Base-by-base conservation (phyloP, 2,888 invertebrate genomes). In the Sarcophaga subvicina region DNA sequence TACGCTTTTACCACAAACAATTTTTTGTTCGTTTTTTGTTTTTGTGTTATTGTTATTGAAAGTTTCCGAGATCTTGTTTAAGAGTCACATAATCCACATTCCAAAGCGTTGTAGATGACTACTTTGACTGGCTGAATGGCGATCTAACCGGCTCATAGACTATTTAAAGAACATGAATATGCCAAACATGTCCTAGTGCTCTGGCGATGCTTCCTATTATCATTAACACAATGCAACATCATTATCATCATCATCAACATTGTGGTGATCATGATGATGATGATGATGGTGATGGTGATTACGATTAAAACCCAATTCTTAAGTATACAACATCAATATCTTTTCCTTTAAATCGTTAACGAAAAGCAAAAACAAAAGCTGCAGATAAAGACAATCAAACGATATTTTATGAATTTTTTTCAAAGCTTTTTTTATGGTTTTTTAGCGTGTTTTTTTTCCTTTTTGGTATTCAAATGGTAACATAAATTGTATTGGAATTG, bases 401-500 rank as follows among this genome's bases (percentile, higher is more conserved):
- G 14, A 76, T 83, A 60, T 80, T 67, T 79, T 71, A 37, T 27
- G 59, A 82, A 3, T 62, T 76, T 76, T 72, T 77, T 47, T 60
- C 37, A 37, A 37, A 37, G 37, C 37, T 37, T 37, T 37, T 37
- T 37, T 37, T 4, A 2, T 2, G 2, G 6, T 37, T 27, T 37
- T 37, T 37, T 1, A 37, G 37, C 37, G 10, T 10, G 0, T 71
- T 1, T 6, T n/a, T 45, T 82, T 54, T 4, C 22, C 4, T 64
- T 71, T 72, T 86, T 86, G 77, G 76, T 80, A 86, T 83, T 83
- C 77, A 86, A 83, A 86, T 86, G 67, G 80, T 80, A 75, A 69
- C 76, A 80, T 37, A 37, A 25, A 67, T 62, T 76, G 67, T 47
- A 14, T 49, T 83, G 64, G 71, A 60, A 64, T 71, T 82, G 76